These are phyloP conservation scores for Bovichtus variegatus DNA, from an alignment of 2,797 vertebrate species.

Conservation along the genomic window DNA sequence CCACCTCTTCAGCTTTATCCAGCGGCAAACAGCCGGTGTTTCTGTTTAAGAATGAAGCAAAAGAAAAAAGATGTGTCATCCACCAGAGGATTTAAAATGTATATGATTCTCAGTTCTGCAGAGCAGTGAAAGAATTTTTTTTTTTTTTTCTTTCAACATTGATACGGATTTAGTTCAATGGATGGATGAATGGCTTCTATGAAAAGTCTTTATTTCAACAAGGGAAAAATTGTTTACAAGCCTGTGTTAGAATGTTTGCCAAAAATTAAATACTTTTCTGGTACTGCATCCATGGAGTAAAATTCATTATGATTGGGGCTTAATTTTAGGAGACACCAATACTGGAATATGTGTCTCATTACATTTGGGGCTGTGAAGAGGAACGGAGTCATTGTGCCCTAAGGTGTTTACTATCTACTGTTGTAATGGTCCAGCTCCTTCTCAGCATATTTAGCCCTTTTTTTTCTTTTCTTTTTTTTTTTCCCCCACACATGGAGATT, in stretches of 20 bases:
- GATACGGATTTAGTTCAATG: conserved; percentile 80
- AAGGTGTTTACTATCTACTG: conserved; percentile 11
- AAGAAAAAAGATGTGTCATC: conserved; percentile 67
- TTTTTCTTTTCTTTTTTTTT: conserved; percentile 7
- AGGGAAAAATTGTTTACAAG: conserved; percentile 94
- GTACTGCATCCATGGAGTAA: conserved; percentile 81
- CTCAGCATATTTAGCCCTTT: not conserved
- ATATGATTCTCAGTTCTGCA: conserved; percentile 76
- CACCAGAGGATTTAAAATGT: conserved; percentile 82
- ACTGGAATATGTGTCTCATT: conserved; percentile 30
- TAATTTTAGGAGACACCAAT: conserved; percentile 30
- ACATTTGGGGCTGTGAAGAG: conserved; percentile 20
- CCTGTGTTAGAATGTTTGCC: conserved; percentile 89
- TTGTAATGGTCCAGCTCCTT: not conserved
- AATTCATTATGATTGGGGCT: conserved; percentile 81
- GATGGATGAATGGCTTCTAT: conserved; percentile 79
- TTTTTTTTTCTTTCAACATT: conserved; percentile 66
- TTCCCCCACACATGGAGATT: conserved; percentile 6
- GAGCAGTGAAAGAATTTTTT: conserved; percentile 84
- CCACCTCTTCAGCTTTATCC: conserved; percentile 84
- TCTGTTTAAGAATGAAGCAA: conserved; percentile 69
- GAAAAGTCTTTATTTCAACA: conserved; percentile 84
- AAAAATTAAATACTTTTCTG: conserved; percentile 82
- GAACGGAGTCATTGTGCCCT: conserved; percentile 17
- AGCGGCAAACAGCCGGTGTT: conserved; percentile 51